These are phyloP conservation scores for Aurelia aurita complex sp. Pacific DNA, from an alignment of 30 jellyfish, hydroid and myxozoan genomes.

Conservation along the genomic window DNA sequence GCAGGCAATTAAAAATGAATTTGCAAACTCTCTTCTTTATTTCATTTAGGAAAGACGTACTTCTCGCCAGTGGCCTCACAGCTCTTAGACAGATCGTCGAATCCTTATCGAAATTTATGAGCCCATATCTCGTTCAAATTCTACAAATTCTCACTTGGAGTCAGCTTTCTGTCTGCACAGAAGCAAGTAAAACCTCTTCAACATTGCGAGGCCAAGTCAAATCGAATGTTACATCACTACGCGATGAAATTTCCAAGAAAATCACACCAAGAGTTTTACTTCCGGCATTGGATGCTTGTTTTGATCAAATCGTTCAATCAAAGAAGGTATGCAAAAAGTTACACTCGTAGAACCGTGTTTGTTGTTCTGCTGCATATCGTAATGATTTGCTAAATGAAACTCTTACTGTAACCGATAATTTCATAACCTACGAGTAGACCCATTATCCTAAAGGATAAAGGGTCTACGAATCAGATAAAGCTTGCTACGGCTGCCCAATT, in stretches of 20 bases:
- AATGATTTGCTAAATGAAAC: neutral
- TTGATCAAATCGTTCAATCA: slow-evolving; percentile 36
- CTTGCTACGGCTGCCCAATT: no score
- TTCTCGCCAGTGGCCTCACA: slow-evolving; percentile 55
- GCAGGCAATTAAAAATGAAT: no score
- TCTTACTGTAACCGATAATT: no score
- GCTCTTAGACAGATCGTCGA: slow-evolving; percentile 65
- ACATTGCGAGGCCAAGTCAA: slow-evolving; percentile 27
- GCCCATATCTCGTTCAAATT: slow-evolving; percentile 78
- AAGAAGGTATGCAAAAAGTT: slow-evolving; percentile 38
- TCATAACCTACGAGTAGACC: no score
- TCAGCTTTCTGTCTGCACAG: slow-evolving; percentile 1
- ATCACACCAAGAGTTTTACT: slow-evolving; percentile 73
- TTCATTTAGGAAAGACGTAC: slow-evolving; percentile 43
- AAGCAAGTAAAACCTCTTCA: neutral
- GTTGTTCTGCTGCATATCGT: neutral
- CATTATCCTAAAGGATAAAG: no score
- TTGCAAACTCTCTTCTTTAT: no score
- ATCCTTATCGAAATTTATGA: slow-evolving; percentile 75
- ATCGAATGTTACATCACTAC: slow-evolving; percentile 40
- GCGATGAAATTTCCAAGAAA: slow-evolving; percentile 48
- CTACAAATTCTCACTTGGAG: slow-evolving; percentile 25
- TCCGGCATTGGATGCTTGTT: slow-evolving; percentile 74
- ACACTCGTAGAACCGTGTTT: neutral
- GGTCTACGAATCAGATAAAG: no score